phyloP scores from a whole-genome alignment of 1,140 invertebrate species.

The Drosophila nasuta region DNA sequence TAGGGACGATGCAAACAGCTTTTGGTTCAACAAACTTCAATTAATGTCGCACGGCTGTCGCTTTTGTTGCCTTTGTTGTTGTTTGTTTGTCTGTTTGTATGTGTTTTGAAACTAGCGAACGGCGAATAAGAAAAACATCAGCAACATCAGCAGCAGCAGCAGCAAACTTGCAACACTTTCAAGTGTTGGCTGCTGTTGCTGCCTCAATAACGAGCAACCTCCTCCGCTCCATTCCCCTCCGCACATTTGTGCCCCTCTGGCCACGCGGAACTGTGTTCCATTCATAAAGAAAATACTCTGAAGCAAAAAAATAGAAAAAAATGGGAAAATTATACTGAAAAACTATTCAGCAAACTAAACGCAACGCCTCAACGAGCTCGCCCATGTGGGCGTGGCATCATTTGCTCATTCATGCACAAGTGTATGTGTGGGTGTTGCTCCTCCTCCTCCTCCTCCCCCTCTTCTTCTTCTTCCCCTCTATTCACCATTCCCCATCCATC shows the following conservation, averaged over 20 bases:
- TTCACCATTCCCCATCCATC: not conserved
- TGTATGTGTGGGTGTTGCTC: slow-evolving; percentile 1
- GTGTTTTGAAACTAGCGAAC: slow-evolving; percentile 43
- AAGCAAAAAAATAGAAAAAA: not conserved
- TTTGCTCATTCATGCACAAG: not conserved
- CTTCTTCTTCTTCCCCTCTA: not conserved
- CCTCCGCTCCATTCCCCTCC: not conserved
- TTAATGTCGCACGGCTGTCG: slow-evolving; percentile 68
- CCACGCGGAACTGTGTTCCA: slow-evolving; percentile 30
- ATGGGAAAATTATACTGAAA: slow-evolving; percentile 21
- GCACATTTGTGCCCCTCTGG: not conserved
- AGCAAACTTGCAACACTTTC: slow-evolving; percentile 70
- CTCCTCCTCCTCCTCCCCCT: not conserved
- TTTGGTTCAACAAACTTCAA: slow-evolving; percentile 81
- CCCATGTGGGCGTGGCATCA: slow-evolving; percentile 28
- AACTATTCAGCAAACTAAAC: slow-evolving; percentile 53
- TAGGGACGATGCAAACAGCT: slow-evolving; percentile 64
- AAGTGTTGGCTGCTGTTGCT: slow-evolving; percentile 55
- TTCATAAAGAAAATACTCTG: slow-evolving; percentile 34
- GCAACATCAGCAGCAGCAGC: slow-evolving; percentile 22
- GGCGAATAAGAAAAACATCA: slow-evolving; percentile 23
- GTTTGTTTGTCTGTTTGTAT: slow-evolving; percentile 44
- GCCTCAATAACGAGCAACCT: slow-evolving; percentile 58
- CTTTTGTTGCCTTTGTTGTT: slow-evolving; percentile 65
- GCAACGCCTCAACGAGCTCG: slow-evolving; percentile 39